Conservation (phyloP, 2,888 invertebrate genomes). For the Xanthia icteritia region DNA sequence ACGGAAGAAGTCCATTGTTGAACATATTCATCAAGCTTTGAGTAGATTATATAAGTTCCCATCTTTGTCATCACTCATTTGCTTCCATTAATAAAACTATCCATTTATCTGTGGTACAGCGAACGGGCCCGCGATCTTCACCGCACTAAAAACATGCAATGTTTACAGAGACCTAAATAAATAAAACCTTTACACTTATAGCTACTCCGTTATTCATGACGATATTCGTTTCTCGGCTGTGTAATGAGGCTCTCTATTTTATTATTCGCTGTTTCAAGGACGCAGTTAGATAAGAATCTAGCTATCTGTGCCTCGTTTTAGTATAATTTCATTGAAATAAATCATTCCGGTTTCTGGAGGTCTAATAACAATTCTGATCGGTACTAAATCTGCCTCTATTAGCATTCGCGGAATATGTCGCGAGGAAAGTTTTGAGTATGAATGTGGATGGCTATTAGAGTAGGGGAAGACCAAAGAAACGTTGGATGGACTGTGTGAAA, state of each 20-base stretch:
- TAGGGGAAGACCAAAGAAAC: background rate
- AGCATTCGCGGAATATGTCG: background rate
- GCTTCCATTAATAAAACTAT: background rate
- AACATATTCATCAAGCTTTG: constrained; percentile 7
- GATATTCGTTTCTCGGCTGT: constrained; percentile 14
- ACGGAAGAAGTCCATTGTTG: constrained; percentile 31
- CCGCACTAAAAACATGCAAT: constrained; percentile 37
- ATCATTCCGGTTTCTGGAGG: constrained; percentile 13
- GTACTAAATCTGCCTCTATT: background rate
- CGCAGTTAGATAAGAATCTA: constrained; percentile 11
- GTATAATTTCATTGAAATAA: constrained; percentile 9
- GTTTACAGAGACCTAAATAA: constrained; percentile 44
- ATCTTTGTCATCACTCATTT: background rate
- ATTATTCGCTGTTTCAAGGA: constrained; percentile 46
- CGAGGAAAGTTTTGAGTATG: background rate
- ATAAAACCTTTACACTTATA: constrained; percentile 45
- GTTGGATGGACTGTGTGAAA: background rate
- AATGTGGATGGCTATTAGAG: background rate
- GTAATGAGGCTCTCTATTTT: constrained; percentile 37
- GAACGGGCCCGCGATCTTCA: background rate
- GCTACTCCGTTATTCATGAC: constrained; percentile 16
- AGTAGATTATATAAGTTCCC: background rate
- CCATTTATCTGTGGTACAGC: constrained; percentile 5
- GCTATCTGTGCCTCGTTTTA: constrained; percentile 20
- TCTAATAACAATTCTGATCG: background rate